These are phyloP conservation scores for Lomographa bimaculata DNA, from an alignment of 2,888 invertebrate species.

Conservation along the genomic window DNA sequence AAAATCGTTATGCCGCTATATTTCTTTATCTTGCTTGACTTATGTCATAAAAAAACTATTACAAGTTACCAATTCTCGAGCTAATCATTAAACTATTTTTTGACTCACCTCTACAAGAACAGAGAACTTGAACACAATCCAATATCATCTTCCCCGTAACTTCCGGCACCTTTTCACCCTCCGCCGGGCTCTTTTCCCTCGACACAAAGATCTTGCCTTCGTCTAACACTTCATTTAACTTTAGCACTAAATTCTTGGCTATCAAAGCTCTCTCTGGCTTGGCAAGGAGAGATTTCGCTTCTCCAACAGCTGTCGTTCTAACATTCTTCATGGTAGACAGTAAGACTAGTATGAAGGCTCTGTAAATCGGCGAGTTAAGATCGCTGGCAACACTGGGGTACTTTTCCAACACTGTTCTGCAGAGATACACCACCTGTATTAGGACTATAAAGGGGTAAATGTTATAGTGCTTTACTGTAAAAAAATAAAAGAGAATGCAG, in stretches of 20 bases:
- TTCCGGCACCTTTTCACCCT: constrained; percentile 62
- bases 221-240: constrained; percentile 87
- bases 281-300: constrained; percentile 85
- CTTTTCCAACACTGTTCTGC: constrained; percentile 87
- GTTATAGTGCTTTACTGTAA: constrained; percentile 55
- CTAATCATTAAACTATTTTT: too few relatives aligned
- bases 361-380: constrained; percentile 86
- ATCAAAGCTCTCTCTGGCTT: constrained; percentile 84
- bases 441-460: constrained; percentile 80
- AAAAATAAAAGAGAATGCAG: constrained; percentile 10
- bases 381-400: constrained; percentile 88
- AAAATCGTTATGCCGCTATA: too few relatives aligned
- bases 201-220: constrained; percentile 77
- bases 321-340: constrained; percentile 85
- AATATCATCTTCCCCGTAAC: constrained; percentile 82
- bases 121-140: constrained; percentile 80
- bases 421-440: constrained; percentile 88
- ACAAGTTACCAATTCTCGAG: too few relatives aligned
- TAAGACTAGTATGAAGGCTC: constrained; percentile 88
- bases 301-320: constrained; percentile 84
- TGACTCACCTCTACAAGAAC: constrained; percentile 75
- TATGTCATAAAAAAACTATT: too few relatives aligned
- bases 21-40: too few relatives aligned
- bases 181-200: constrained; percentile 65
- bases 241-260: constrained; percentile 85